These are phyloP conservation scores for Xestobium rufovillosum DNA, from an alignment of 2,888 invertebrate species.

Conservation along the genomic window DNA sequence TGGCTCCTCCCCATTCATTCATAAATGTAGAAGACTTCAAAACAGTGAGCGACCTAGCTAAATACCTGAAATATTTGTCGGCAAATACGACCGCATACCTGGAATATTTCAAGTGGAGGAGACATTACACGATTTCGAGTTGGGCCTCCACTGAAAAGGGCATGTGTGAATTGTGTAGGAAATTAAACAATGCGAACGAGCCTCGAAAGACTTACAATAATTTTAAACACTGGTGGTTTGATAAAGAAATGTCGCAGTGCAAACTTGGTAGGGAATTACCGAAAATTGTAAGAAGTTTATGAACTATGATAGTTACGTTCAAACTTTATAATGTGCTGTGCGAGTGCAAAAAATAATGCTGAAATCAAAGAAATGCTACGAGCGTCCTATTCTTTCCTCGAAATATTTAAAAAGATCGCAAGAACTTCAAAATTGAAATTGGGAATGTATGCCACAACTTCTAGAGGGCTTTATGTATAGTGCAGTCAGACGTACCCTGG, in stretches of 20 bases:
- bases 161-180: conserved; percentile 30
- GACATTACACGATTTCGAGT: conserved; percentile 12
- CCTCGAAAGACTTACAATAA: conserved; percentile 21
- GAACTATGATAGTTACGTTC: no score
- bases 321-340: no score
- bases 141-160: conserved; percentile 11
- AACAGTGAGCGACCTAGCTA: conserved; percentile 16
- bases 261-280: conserved; percentile 4
- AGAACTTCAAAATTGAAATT: no score
- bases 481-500: no score
- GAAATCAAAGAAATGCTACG: no score
- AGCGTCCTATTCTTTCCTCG: no score
- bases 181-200: conserved; percentile 25
- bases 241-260: conserved; percentile 17
- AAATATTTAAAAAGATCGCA: no score
- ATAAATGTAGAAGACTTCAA: conserved; percentile 19
- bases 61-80: conserved; percentile 17
- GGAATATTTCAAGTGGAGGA: conserved; percentile 24
- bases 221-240: conserved; percentile 27
- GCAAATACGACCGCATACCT: conserved; percentile 16
- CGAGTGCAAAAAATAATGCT: no score
- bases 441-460: no score
- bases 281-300: no score
- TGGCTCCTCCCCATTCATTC: conserved; percentile 21
- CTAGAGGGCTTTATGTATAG: no score